Percentiles rank a stretch among this genome's conserved stretches.
These are phyloP conservation scores for Sapajus apella DNA, from an alignment of 2,113 vertebrate species.

Conservation along the genomic window DNA sequence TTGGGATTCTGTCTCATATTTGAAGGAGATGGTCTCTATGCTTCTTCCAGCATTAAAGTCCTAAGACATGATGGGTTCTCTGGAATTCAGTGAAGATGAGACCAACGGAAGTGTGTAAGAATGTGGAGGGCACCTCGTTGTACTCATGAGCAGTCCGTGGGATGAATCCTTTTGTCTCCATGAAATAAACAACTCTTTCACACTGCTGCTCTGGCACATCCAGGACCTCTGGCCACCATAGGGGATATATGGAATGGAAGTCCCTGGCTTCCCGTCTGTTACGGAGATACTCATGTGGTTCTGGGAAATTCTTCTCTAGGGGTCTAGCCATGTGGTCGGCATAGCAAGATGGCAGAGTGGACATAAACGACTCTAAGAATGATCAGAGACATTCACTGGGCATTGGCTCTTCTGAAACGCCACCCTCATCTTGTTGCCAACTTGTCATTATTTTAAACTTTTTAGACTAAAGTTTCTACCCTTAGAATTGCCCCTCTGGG, in stretches of 20 bases:
- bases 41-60: not conserved
- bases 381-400: not conserved
- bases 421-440: not conserved
- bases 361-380: not conserved
- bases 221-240: not conserved
- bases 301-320: not conserved
- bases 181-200: not conserved
- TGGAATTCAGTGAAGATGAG: not conserved
- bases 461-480: not conserved
- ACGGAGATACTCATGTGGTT: not conserved
- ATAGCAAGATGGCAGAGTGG: not conserved
- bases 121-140: not conserved
- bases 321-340: not conserved
- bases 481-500: not conserved
- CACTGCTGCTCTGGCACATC: not conserved
- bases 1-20: not conserved
- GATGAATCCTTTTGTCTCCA: not conserved
- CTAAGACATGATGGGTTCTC: not conserved
- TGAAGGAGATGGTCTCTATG: not conserved
- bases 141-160: too few species aligned
- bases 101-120: not conserved
- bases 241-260: not conserved
- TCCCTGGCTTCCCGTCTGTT: not conserved
- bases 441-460: not conserved
- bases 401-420: not conserved